A percentile compares a stretch with the other conserved stretches of the same genome.
Conservation (phyloP, 2,113 vertebrate species). For the Pandion haliaetus region DNA sequence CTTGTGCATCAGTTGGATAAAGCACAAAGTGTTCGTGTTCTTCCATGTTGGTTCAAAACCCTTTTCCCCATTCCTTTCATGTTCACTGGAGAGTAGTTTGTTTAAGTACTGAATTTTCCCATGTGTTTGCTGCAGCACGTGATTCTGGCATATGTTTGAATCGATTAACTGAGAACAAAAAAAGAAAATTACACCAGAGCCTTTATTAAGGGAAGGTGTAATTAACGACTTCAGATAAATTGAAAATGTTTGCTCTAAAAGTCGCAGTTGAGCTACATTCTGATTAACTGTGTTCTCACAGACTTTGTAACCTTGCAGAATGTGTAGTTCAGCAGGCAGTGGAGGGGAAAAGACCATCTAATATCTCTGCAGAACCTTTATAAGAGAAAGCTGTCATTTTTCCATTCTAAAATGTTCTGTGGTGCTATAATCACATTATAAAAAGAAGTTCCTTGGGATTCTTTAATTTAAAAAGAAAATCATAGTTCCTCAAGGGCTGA, state of each 20-base stretch:
- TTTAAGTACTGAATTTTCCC: not conserved
- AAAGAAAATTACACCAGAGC: constrained; percentile 18
- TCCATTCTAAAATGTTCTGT: not conserved
- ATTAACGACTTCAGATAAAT: constrained; percentile 70
- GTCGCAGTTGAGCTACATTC: constrained; percentile 23
- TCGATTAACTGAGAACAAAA: constrained; percentile 30
- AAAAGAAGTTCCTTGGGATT: not conserved
- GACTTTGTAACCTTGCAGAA: not conserved
- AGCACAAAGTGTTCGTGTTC: not conserved
- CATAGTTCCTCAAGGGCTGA: not conserved
- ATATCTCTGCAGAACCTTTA: not conserved
- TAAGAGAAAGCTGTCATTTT: not conserved
- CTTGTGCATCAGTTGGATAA: rapidly evolving
- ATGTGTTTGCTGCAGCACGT: not conserved
- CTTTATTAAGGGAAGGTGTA: constrained; percentile 62
- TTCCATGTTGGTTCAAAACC: not conserved
- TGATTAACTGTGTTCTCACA: not conserved
- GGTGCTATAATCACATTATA: not conserved
- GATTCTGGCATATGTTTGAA: not conserved
- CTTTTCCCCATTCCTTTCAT: not conserved
- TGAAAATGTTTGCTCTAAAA: constrained; percentile 62
- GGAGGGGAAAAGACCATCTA: not conserved
- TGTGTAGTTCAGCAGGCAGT: not conserved
- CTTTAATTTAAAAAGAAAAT: not conserved
- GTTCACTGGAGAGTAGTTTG: not conserved